Conservation (phyloP, 2,888 invertebrate species). For the Dicyrtomina minuta region DNA sequence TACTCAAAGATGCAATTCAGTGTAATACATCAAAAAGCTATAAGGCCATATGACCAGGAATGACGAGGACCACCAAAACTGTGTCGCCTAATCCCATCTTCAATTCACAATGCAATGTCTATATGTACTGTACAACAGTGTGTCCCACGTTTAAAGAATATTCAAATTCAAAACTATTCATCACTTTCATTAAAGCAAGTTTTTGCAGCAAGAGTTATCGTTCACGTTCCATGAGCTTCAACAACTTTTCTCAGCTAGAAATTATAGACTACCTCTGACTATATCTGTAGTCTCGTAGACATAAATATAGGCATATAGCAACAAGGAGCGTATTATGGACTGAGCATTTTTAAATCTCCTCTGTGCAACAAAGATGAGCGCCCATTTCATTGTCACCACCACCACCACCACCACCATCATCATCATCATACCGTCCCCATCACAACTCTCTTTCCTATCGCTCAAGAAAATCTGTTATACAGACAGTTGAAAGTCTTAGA, state of each 20-base stretch:
- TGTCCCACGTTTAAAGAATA: neutral
- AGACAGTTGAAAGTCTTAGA: too few species aligned
- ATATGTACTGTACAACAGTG: too few species aligned
- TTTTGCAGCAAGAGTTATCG: neutral
- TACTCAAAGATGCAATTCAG: constrained; percentile 4
- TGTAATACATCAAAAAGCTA: constrained; percentile 18
- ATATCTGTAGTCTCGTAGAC: neutral
- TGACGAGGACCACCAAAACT: constrained; percentile 16
- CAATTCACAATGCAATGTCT: too few species aligned
- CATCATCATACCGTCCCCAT: too few species aligned
- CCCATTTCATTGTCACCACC: too few species aligned
- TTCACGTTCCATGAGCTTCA: constrained; percentile 5
- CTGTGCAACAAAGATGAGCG: too few species aligned
- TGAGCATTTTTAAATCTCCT: too few species aligned
- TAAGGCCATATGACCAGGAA: neutral
- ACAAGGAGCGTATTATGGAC: too few species aligned
- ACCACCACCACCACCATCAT: too few species aligned
- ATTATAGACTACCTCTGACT: neutral
- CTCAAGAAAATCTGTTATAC: too few species aligned
- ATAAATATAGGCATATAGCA: neutral
- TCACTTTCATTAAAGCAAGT: constrained; percentile 3
- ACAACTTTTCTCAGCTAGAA: constrained; percentile 6
- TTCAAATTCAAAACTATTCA: constrained; percentile 5
- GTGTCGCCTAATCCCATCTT: constrained; percentile 7
- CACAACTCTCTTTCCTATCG: too few species aligned